A percentile compares a stretch with the other conserved stretches of the same genome.
Conservation (phyloP, 1,140 invertebrate genomes). For the Acyrthosiphon pisum region DNA sequence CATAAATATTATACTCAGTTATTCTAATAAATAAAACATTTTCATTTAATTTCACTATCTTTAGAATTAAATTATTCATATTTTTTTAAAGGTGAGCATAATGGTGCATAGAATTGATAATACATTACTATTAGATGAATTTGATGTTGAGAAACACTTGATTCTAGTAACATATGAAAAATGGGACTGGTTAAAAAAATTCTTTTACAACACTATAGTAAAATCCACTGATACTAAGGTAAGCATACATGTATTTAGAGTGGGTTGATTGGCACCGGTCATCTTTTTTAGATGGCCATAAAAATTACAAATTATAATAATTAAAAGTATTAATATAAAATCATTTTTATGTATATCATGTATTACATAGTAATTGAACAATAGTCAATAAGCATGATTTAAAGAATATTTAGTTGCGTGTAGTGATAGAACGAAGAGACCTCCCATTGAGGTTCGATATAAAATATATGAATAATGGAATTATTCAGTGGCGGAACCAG, state of each 20-base stretch:
- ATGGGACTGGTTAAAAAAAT: not conserved
- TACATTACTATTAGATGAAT: not conserved
- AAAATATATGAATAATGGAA: too few relatives aligned
- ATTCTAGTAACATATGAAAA: conserved; percentile 61
- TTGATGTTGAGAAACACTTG: not conserved
- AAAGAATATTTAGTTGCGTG: too few relatives aligned
- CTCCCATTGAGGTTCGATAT: too few relatives aligned
- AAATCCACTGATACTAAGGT: not conserved
- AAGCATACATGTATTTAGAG: not conserved
- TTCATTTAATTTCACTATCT: not conserved
- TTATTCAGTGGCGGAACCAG: too few relatives aligned
- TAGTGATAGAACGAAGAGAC: too few relatives aligned
- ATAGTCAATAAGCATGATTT: too few relatives aligned
- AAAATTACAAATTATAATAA: too few relatives aligned
- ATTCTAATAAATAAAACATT: not conserved
- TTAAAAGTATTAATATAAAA: too few relatives aligned
- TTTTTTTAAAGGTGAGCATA: not conserved
- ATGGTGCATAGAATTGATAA: not conserved
- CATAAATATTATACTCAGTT: not conserved
- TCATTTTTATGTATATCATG: not conserved
- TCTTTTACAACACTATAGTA: not conserved
- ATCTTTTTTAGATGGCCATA: not conserved
- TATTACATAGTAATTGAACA: not conserved
- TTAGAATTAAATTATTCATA: not conserved
- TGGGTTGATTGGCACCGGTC: too few relatives aligned